A percentile compares a stretch with the other conserved stretches of the same genome.
These are phyloP conservation scores for Zaprionus camerounensis DNA, from an alignment of 1,140 invertebrate genomes.

Conservation along the genomic window DNA sequence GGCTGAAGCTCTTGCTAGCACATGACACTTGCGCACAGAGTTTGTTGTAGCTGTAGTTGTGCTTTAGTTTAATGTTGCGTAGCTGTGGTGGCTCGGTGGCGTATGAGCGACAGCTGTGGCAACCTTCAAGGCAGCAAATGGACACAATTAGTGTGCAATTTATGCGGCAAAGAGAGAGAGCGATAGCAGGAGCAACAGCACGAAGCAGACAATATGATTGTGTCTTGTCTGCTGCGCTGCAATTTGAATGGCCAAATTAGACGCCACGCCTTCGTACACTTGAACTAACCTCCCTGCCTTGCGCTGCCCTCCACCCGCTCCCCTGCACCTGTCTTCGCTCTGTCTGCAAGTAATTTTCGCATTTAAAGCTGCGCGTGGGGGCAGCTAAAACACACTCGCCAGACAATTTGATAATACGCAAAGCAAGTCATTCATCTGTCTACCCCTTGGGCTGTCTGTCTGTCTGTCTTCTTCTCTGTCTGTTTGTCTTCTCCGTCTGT, in stretches of 20 bases:
- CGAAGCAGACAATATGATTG: constrained; percentile 46
- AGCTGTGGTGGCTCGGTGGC: constrained; percentile 12
- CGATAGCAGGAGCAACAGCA: constrained; percentile 36
- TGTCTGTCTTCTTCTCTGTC: background rate
- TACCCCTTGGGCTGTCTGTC: background rate
- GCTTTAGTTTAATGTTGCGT: constrained; percentile 54
- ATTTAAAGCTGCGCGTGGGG: constrained; percentile 49
- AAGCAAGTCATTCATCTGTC: constrained; percentile 6
- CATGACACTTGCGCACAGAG: constrained; percentile 67
- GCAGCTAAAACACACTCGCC: constrained; percentile 15
- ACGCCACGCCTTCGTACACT: constrained; percentile 16
- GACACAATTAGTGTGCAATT: constrained; percentile 81
- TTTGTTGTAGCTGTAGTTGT: constrained; percentile 50
- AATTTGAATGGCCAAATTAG: constrained; percentile 76
- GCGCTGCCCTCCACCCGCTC: background rate
- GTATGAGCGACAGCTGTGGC: constrained; percentile 30
- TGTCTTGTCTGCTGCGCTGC: constrained; percentile 67
- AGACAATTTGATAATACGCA: constrained; percentile 59
- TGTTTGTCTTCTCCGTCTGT: background rate
- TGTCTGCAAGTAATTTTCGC: constrained; percentile 52
- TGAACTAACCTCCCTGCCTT: too few relatives aligned
- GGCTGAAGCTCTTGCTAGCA: background rate
- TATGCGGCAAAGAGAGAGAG: constrained; percentile 49
- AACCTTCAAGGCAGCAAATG: constrained; percentile 51
- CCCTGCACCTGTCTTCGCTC: constrained; percentile 1